Conservation (phyloP, 2,113 vertebrate species). For the Alectura lathami region DNA sequence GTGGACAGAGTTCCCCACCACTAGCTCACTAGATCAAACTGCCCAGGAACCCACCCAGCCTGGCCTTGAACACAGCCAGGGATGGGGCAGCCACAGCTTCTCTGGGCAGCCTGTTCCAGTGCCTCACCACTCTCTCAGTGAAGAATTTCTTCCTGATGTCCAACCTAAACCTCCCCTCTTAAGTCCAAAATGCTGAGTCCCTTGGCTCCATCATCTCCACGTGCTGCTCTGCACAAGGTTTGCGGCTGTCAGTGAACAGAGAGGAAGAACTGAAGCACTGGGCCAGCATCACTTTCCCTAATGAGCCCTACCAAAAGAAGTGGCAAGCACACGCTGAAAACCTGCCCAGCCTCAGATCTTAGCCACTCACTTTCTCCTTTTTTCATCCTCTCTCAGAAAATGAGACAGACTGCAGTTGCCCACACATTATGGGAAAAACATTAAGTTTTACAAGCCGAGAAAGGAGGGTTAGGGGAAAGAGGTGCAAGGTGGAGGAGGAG, state of each 20-base stretch:
- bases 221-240: neutral
- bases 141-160: too few relatives aligned
- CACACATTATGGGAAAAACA: neutral
- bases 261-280: neutral
- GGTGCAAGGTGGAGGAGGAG: neutral
- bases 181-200: neutral
- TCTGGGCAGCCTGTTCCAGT: too few relatives aligned
- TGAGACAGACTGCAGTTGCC: conserved; percentile 6
- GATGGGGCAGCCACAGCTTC: too few relatives aligned
- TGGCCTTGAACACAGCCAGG: too few relatives aligned
- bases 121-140: too few relatives aligned
- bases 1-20: too few relatives aligned
- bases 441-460: neutral
- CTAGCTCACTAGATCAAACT: too few relatives aligned
- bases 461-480: neutral
- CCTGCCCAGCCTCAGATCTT: neutral
- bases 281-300: neutral
- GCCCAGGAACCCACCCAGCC: too few relatives aligned
- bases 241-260: neutral
- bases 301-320: neutral
- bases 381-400: neutral
- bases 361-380: neutral
- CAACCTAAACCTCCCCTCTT: too few relatives aligned
- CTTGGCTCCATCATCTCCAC: neutral
- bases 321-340: neutral